These are phyloP conservation scores for Cheumatopsyche charites DNA, from an alignment of 1,140 invertebrate species.

Conservation along the genomic window DNA sequence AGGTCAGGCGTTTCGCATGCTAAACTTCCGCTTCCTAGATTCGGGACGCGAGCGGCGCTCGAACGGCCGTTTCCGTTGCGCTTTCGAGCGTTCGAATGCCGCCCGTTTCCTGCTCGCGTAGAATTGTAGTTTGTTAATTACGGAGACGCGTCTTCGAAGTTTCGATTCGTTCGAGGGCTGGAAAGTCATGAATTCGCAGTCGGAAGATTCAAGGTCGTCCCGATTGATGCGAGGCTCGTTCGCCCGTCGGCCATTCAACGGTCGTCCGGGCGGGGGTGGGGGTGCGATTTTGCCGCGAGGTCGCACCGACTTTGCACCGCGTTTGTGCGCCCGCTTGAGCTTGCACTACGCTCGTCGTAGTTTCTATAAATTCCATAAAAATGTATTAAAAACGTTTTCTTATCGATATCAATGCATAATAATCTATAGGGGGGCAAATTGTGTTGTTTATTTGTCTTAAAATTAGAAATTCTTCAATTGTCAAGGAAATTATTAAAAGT, in stretches of 20 bases:
- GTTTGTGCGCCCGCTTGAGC: neutral
- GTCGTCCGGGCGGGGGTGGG: neutral
- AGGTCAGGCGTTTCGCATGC: constrained; percentile 65
- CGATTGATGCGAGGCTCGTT: too few species aligned
- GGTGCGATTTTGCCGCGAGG: neutral
- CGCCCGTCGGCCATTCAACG: neutral
- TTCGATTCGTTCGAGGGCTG: neutral
- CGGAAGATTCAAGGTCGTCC: neutral
- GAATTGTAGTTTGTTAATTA: too few species aligned
- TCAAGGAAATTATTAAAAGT: too few species aligned
- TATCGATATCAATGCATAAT: too few species aligned
- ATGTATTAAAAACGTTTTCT: too few species aligned
- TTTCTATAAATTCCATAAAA: too few species aligned
- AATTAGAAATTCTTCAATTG: too few species aligned
- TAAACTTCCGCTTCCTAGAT: neutral
- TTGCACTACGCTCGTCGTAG: too few species aligned
- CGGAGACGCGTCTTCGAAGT: neutral
- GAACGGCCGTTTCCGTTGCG: neutral
- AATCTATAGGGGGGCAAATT: too few species aligned
- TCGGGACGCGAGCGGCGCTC: neutral
- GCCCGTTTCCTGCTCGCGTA: too few species aligned
- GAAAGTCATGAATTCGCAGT: neutral
- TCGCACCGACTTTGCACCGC: neutral
- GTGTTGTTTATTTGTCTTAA: too few species aligned
- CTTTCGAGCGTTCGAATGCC: too few species aligned